Evolutionary conservation across 2,797 vertebrate species (phyloP), one percentile per base, ranked within the genome.

Genomic region (Spizella passerina): DNA sequence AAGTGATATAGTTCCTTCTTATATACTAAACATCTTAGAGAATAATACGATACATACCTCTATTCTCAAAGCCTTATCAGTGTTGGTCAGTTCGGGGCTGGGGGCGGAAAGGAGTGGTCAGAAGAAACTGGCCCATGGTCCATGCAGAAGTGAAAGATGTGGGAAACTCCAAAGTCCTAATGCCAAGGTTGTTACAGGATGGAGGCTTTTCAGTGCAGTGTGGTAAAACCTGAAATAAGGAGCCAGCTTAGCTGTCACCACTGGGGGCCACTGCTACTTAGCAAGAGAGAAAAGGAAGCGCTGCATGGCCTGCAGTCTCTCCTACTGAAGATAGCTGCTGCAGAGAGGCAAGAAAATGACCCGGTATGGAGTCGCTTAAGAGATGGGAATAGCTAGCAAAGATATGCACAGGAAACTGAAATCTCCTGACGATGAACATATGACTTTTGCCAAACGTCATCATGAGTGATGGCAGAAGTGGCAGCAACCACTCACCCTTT

Each of bases 211-310:
- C 44, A 63, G 14, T 12, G 44, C 0, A 0, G 38, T 4, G 3
- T 36, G 14, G 56, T 32, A 81, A 84, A 88, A 59, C n/a, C 20
- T 17, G 46, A 91, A 85, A 55, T 10, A 8, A 60, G 61, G 77
- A 76, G 63, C 30, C 83, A 69, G 57, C 8, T 71, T 46, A 86
- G 79, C 57, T 93, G 76, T 84, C 86, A 70, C 96, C 93, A 88
- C 96, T 96, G 94, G 95, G 88, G 93, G 94, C 93, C 94, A 95
- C 91, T 96, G 93, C 94, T 93, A 95, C 94, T 93, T 88, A 93
- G 90, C 44, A 84, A 94, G 88, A 95, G 47, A 95, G 55, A 70
- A 72, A 82, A 63, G 14, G 32, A 87, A 55, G 44, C 39, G 23
- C 34, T 69, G 19, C 23, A 24, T 22, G 34, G 30, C 26, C 18